Evolutionary conservation across 1,140 invertebrate genomes (phyloP).

Genomic region (Drepana arcuata): DNA sequence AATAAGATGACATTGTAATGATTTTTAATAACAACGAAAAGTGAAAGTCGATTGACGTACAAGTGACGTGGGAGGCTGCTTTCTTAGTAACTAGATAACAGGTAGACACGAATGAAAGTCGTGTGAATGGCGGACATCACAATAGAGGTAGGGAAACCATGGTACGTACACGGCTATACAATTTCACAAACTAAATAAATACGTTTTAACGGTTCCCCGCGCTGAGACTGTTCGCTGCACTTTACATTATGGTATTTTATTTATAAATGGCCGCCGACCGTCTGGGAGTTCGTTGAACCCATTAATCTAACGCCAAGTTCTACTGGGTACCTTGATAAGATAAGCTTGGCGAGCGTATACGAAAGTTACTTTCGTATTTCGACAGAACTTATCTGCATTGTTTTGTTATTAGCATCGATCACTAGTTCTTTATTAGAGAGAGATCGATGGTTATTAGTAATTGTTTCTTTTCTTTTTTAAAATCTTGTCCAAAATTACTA

Average conservation of each 20-base stretch:
- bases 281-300: constrained; percentile 26
- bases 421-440: too few species aligned
- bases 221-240: constrained; percentile 22
- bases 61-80: constrained; percentile 31
- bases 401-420: too few species aligned
- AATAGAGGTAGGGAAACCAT: constrained; percentile 30
- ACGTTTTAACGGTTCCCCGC: constrained; percentile 16
- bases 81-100: constrained; percentile 50
- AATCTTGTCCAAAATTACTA: too few species aligned
- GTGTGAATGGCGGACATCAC: constrained; percentile 37
- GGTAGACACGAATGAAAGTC: constrained; percentile 44
- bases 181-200: constrained; percentile 1
- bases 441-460: too few species aligned
- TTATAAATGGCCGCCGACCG: constrained; percentile 26
- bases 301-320: constrained; percentile 26
- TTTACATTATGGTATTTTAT: constrained; percentile 29
- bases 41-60: constrained; percentile 50
- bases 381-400: too few species aligned
- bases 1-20: constrained; percentile 22
- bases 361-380: too few species aligned
- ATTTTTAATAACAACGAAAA: constrained; percentile 46
- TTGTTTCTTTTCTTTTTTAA: too few species aligned
- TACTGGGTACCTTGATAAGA: constrained; percentile 17
- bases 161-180: constrained; percentile 2
- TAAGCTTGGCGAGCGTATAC: too few species aligned